These are phyloP conservation scores for Cantharis nigra DNA, from an alignment of 2,888 invertebrate genomes.

Conservation along the genomic window DNA sequence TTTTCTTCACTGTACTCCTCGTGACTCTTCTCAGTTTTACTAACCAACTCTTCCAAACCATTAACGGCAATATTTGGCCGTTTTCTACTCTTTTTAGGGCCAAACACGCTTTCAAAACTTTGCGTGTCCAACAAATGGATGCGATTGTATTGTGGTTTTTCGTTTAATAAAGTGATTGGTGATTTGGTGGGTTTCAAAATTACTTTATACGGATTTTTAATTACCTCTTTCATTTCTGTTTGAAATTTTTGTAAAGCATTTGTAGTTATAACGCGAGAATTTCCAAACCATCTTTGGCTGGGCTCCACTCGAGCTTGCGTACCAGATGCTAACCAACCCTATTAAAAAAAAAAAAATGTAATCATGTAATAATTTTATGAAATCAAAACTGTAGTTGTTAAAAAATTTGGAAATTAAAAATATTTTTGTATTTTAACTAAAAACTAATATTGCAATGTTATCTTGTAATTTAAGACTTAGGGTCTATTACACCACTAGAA, in stretches of 20 bases:
- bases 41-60: conserved; percentile 78
- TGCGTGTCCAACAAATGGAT: conserved; percentile 96
- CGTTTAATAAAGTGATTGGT: conserved; percentile 92
- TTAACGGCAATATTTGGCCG: conserved; percentile 78
- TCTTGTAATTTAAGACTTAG: too few relatives aligned
- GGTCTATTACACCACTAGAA: too few relatives aligned
- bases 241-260: conserved; percentile 87
- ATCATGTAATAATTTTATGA: neutral
- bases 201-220: conserved; percentile 96
- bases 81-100: conserved; percentile 91
- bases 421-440: too few relatives aligned
- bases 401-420: too few relatives aligned
- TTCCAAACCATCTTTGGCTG: conserved; percentile 98
- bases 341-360: neutral
- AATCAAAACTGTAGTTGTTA: too few relatives aligned
- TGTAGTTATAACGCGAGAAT: conserved; percentile 95
- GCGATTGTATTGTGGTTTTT: conserved; percentile 85
- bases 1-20: conserved; percentile 81
- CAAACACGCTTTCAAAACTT: conserved; percentile 92
- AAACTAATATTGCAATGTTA: too few relatives aligned
- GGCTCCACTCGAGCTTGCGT: conserved; percentile 95
- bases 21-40: conserved; percentile 70
- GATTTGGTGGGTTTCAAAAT: conserved; percentile 95
- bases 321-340: conserved; percentile 83
- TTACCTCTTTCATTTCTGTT: conserved; percentile 91